phyloP scores from a whole-genome alignment of 2,113 vertebrate genomes.

The Centropristis striata region DNA sequence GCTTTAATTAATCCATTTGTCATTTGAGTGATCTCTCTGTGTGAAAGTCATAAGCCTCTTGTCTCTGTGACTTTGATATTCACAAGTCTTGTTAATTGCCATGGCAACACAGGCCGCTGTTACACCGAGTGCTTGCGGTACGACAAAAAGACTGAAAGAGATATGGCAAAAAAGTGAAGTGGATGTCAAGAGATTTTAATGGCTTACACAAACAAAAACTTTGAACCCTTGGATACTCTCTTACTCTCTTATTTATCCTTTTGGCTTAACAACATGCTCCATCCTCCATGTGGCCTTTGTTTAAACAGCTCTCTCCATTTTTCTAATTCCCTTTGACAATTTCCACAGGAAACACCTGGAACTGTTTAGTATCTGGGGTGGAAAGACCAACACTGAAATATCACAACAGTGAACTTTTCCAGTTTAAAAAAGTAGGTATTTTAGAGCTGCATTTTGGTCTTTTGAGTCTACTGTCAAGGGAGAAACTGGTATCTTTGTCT shows the following conservation, averaged over 20 bases:
- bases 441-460: not conserved
- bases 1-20: slow-evolving; percentile 77
- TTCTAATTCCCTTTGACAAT: not conserved
- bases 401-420: not conserved
- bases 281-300: not conserved
- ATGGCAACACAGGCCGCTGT: slow-evolving; percentile 45
- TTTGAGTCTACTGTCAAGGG: not conserved
- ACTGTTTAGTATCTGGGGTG: not conserved
- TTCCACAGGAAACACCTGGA: not conserved
- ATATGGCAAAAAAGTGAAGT: slow-evolving; percentile 13
- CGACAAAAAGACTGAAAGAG: slow-evolving; percentile 27
- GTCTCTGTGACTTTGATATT: slow-evolving; percentile 71
- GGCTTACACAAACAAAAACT: slow-evolving; percentile 2
- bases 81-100: slow-evolving; percentile 67
- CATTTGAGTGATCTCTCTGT: slow-evolving; percentile 64
- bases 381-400: not conserved
- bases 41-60: slow-evolving; percentile 72
- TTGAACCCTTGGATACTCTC: not conserved
- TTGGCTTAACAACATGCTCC: not conserved
- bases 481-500: not conserved
- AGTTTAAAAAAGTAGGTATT: not conserved
- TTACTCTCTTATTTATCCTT: not conserved
- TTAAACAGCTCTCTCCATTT: not conserved
- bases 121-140: slow-evolving; percentile 15
- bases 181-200: not conserved